Base-by-base conservation (phyloP, 2,888 invertebrate genomes). In the Hofmannophila pseudospretella region DNA sequence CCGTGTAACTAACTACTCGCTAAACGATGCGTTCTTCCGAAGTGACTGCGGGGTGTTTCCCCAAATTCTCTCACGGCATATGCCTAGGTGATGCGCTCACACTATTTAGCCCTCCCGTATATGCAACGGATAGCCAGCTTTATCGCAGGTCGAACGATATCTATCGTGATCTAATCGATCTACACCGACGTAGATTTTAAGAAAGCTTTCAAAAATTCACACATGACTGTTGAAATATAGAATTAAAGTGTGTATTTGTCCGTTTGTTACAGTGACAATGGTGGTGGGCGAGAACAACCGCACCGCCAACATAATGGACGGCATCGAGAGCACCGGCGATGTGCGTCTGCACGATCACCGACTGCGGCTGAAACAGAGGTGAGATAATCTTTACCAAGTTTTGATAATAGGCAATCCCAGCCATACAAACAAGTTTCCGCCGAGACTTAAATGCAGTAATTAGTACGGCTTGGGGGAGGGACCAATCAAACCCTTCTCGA, bases 301-400 rank as follows among this genome's bases (percentile, higher is more conserved):
- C 49, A 71, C 86, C 76, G 91, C 94, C 74, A 94, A 94, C 88
- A 96, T 96, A 66, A 94, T 96, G 94, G 94, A 96, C 61, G 95
- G 96, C 58, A 94, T 96, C 81, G 94, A 94, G 87, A 95, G 94
- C 81, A 94, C 96, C 28, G 95, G 94, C 36, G 94, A 94, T 67
- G 94, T 96, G 58, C 92, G 94, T 54, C 92, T 96, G 75, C 96
- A 96, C 84, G 96, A 95, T 87, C 95, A 96, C 82, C 91, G 95
- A 67, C 90, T 95, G 64, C 94, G 96, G 79, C 89, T 96, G 63
- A 94, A 95, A 67, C 96, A 96, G 81, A 93, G 96, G 96, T 95
- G 82, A 38, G 12, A 2, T 8, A n/a, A n/a, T n/a, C n/a, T n/a
- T n/a, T n/a, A n/a, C n/a, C n/a, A n/a, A n/a, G n/a, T n/a, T n/a